phyloP scores from a whole-genome alignment of 2,888 invertebrate genomes.

The Panzeria rudis region DNA sequence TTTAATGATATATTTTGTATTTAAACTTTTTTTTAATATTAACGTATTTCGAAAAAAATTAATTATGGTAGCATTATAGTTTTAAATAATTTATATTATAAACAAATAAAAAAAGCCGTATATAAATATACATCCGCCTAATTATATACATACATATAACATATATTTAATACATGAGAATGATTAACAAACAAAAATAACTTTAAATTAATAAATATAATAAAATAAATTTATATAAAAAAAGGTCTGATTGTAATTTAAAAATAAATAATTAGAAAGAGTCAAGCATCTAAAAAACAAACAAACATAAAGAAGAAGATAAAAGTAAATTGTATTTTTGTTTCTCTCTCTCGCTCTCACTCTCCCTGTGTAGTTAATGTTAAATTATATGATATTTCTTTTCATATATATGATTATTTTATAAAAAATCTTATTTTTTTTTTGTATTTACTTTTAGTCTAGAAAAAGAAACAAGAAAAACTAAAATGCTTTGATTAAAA shows the following conservation, averaged over 20 bases:
- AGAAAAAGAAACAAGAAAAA: conserved; percentile 57
- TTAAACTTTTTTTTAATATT: conserved; percentile 61
- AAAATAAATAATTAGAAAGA: conserved; percentile 57
- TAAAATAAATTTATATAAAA: conserved; percentile 49
- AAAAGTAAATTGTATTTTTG: conserved; percentile 52
- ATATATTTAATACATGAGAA: conserved; percentile 61
- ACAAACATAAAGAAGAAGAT: conserved; percentile 20
- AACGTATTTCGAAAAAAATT: conserved; percentile 54
- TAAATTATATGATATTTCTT: conserved; percentile 68
- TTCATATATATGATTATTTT: conserved; percentile 68
- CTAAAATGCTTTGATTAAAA: conserved; percentile 65
- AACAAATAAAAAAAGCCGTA: conserved; percentile 46
- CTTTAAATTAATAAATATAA: conserved; percentile 34
- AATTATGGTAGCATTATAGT: conserved; percentile 70
- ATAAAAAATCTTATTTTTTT: conserved; percentile 68
- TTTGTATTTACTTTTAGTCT: conserved; percentile 69
- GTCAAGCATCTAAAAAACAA: conserved; percentile 66
- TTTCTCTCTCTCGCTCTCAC: conserved; percentile 27
- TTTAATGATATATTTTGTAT: conserved; percentile 68
- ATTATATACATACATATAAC: conserved; percentile 56
- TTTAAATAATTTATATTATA: conserved; percentile 67
- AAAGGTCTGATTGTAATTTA: conserved; percentile 71
- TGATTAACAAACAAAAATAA: conserved; percentile 43
- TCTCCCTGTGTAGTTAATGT: conserved; percentile 69
- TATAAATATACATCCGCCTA: conserved; percentile 69